phyloP scores from a whole-genome alignment of 1,140 invertebrate genomes.

The Frieseomelitta varia region DNA sequence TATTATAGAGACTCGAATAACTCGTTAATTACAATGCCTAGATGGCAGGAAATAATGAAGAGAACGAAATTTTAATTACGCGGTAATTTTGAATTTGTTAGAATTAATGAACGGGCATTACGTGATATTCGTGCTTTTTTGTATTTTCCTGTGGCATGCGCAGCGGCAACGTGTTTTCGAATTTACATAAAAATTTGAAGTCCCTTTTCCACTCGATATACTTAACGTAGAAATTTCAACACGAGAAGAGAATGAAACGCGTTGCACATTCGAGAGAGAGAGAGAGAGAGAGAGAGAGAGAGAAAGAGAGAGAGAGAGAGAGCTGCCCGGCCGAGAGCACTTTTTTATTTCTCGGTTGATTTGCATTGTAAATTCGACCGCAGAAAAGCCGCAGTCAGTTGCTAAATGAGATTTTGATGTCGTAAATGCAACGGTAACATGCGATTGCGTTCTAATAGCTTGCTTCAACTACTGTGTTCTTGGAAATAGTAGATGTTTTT shows the following conservation, averaged over 20 bases:
- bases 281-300: too few relatives aligned
- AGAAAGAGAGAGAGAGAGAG: too few relatives aligned
- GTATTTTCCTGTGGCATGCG: neutral
- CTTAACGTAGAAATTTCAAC: neutral
- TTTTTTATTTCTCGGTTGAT: slow-evolving; percentile 8
- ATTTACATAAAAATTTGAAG: neutral
- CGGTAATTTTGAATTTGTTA: neutral
- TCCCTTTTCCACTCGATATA: neutral
- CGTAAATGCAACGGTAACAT: slow-evolving; percentile 3
- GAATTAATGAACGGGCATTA: neutral
- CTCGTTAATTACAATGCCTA: neutral
- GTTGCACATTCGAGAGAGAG: neutral
- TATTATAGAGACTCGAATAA: neutral
- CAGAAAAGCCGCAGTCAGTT: slow-evolving; percentile 9
- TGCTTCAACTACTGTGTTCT: neutral
- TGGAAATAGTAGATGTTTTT: neutral
- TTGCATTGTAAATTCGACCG: slow-evolving; percentile 11
- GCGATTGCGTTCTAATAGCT: neutral
- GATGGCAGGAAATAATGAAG: neutral
- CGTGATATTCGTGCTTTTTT: neutral
- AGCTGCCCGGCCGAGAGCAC: neutral
- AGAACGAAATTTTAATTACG: neutral
- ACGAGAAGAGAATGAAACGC: neutral
- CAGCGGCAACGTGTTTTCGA: neutral
- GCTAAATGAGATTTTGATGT: slow-evolving; percentile 22